Evolutionary conservation across 2,797 vertebrate genomes (phyloP), one percentile per base, ranked within the genome.

Genomic region (Limnodromus scolopaceus): DNA sequence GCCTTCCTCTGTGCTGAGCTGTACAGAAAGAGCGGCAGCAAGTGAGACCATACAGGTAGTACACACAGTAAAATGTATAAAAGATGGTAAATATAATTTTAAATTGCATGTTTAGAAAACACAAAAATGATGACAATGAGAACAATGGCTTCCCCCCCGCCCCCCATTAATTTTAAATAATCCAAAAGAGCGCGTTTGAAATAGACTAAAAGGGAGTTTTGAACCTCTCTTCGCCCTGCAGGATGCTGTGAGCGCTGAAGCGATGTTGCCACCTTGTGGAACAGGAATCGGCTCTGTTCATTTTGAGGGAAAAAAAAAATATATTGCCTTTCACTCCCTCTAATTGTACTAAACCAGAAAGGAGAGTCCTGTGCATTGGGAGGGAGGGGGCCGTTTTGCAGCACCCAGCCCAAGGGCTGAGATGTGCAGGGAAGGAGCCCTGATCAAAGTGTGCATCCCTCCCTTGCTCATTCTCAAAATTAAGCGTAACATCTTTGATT

Each of bases 261-360:
- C 97, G 84, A 96, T 97, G 96, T 98, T 98, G 98, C 98, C 98
- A 97, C 95, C 98, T 98, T 97, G 98, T 98, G 98, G 98, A 94
- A 74, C 34, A 49, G 38, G 24, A 63, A 60, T 53, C 46, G 25
- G 45, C 30, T 68, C 64, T 16, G 38, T 23, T 77, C 39, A 14
- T 60, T 77, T 9, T 11, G 8, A 19, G 7, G n/a, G 15, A 2
- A 19, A 23, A 27, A 25, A 15, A 9, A 14, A 17, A 18, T 18
- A 4, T 24, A 10, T 4, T n/a, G 28, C 10, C 16, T 84, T 86
- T 71, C 11, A 11, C 4, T 81, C 23, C 58, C 61, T 30, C 20
- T 32, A 9, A 10, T 58, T n/a, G n/a, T 53, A 51, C 18, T 43
- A 80, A 69, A 78, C 38, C 20, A 57, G 46, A 75, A 75, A 72